phyloP scores from a whole-genome alignment of 2,888 invertebrate genomes.

The Pristionchus arcanus region DNA sequence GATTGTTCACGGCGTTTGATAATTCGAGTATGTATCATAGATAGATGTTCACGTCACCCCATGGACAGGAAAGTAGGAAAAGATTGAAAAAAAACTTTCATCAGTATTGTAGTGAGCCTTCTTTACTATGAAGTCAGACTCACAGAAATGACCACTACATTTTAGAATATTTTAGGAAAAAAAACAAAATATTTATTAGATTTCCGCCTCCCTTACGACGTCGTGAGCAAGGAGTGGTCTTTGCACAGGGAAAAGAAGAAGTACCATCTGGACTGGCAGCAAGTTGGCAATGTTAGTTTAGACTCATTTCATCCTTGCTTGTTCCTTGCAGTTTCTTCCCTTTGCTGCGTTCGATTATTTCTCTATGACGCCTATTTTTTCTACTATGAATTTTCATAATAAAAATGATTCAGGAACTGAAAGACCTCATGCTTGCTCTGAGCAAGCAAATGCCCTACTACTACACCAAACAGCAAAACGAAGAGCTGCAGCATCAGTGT shows the following conservation, averaged over 20 bases:
- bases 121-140: no score
- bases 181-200: neutral
- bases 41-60: no score
- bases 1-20: neutral
- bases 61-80: no score
- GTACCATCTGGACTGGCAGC: neutral
- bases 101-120: no score
- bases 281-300: neutral
- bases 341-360: no score
- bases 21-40: neutral
- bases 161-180: no score
- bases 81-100: no score
- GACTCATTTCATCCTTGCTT: no score
- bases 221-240: neutral
- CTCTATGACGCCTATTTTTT: no score
- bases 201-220: neutral
- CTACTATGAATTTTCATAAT: neutral
- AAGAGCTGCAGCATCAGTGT: neutral
- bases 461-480: neutral
- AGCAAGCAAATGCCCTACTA: neutral
- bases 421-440: neutral
- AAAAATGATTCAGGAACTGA: neutral
- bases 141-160: no score
- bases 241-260: neutral
- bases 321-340: no score